Conservation (phyloP, 2,113 vertebrate genomes). For the Macrotus californicus region DNA sequence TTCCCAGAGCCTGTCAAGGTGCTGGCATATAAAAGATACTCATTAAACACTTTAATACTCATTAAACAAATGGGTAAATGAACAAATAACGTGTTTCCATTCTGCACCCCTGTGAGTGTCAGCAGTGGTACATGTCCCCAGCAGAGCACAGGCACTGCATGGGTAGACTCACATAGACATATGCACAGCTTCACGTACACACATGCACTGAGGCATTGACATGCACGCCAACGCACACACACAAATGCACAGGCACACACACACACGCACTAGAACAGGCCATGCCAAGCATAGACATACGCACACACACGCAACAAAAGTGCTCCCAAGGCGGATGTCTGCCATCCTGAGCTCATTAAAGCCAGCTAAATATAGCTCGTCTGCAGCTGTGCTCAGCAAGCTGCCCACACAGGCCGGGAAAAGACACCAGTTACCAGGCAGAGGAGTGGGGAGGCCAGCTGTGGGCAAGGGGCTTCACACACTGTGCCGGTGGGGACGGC, state of each 20-base stretch:
- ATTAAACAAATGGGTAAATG: constrained; percentile 28
- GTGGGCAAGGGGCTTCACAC: not conserved
- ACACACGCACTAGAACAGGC: not conserved
- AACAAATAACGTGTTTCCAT: not conserved
- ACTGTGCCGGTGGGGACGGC: no score
- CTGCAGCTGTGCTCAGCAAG: constrained; percentile 72
- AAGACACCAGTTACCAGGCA: constrained; percentile 58
- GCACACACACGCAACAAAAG: constrained; percentile 7
- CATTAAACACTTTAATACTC: constrained; percentile 41
- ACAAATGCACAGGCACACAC: not conserved
- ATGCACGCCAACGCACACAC: not conserved
- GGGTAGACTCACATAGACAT: not conserved
- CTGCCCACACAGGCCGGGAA: constrained; percentile 71
- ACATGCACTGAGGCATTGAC: not conserved
- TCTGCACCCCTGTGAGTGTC: not conserved
- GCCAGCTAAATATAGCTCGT: constrained; percentile 69
- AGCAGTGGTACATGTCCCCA: not conserved
- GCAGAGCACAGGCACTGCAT: not conserved
- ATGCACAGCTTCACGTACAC: not conserved
- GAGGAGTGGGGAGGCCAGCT: constrained; percentile 52
- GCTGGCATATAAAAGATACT: not conserved
- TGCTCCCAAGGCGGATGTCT: constrained; percentile 70
- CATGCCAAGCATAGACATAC: not conserved
- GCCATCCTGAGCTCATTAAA: constrained; percentile 74
- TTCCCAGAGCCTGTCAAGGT: not conserved